Evolutionary conservation across 1,140 invertebrate genomes (phyloP).

Genomic region (Magallana angulata): DNA sequence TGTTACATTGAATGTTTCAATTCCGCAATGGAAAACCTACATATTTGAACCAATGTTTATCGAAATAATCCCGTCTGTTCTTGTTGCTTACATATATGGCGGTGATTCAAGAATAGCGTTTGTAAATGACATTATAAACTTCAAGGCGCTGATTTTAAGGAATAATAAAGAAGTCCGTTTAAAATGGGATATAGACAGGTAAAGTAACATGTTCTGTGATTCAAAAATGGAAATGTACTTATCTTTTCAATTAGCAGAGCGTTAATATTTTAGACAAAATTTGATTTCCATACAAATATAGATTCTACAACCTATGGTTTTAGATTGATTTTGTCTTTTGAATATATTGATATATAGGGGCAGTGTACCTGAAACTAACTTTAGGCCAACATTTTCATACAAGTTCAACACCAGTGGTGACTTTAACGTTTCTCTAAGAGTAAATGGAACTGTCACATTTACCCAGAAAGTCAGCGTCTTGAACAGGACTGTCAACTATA

Average conservation of each 20-base stretch:
- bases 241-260: too few species aligned
- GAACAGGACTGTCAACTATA: not conserved
- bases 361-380: not conserved
- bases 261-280: too few species aligned
- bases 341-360: too few species aligned
- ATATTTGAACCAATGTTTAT: not conserved
- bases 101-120: not conserved
- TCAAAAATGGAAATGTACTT: too few species aligned
- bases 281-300: too few species aligned
- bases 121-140: not conserved
- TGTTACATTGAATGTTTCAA: not conserved
- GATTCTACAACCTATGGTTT: too few species aligned
- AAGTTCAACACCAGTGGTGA: not conserved
- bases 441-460: not conserved
- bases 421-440: not conserved
- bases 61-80: not conserved
- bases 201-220: not conserved
- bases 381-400: not conserved
- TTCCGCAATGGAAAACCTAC: not conserved
- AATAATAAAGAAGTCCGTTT: not conserved
- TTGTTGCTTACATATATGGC: not conserved
- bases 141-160: not conserved
- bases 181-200: not conserved
- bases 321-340: too few species aligned
- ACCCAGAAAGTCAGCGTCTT: not conserved